These are phyloP conservation scores for Sinopyrophorus schimmeli DNA, from an alignment of 2,888 invertebrate species.

Conservation along the genomic window DNA sequence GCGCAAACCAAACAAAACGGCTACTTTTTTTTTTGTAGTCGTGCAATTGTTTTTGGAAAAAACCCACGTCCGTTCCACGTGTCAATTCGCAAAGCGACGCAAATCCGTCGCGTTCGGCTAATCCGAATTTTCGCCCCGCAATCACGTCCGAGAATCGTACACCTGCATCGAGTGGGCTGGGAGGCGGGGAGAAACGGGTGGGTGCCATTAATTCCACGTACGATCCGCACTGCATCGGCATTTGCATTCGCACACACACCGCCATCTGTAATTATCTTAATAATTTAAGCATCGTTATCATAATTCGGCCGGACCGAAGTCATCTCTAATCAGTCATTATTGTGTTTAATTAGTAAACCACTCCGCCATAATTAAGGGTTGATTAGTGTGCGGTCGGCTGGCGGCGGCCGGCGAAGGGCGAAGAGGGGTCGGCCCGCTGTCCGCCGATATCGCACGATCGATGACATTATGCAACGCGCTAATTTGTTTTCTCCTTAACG, in stretches of 20 bases:
- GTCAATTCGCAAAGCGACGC: too few relatives aligned
- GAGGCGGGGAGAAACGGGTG: too few relatives aligned
- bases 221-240: conserved; percentile 29
- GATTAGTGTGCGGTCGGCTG: too few relatives aligned
- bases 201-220: conserved; percentile 35
- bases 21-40: too few relatives aligned
- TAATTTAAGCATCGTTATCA: conserved; percentile 38
- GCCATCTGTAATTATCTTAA: conserved; percentile 32
- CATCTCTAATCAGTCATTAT: conserved; percentile 34
- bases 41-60: too few relatives aligned
- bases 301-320: conserved; percentile 24
- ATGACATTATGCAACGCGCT: too few relatives aligned
- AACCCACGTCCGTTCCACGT: too few relatives aligned
- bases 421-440: too few relatives aligned
- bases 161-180: conserved; percentile 32
- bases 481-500: too few relatives aligned
- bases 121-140: conserved; percentile 22
- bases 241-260: conserved; percentile 26
- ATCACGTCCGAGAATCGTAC: conserved; percentile 28
- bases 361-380: conserved; percentile 37
- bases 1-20: too few relatives aligned
- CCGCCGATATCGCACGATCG: too few relatives aligned
- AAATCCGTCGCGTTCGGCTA: conserved; percentile 23
- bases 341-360: conserved; percentile 40
- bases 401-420: too few relatives aligned